phyloP scores from a whole-genome alignment of 1,140 invertebrate genomes.

The Aphis gossypii region DNA sequence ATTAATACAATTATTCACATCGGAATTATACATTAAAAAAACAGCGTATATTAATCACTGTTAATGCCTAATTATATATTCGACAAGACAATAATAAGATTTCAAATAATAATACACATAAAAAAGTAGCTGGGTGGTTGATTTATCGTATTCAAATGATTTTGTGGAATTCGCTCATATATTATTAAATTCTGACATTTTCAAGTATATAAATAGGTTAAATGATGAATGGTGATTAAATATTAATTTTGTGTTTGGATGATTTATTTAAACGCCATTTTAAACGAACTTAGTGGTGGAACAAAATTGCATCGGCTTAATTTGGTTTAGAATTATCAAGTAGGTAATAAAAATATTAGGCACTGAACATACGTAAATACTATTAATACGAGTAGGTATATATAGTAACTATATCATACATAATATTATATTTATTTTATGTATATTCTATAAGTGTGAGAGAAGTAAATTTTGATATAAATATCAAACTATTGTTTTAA shows the following conservation, averaged over 20 bases:
- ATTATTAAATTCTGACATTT: constrained; percentile 38
- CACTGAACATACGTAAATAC: not conserved
- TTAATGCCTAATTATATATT: constrained; percentile 19
- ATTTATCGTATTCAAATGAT: constrained; percentile 31
- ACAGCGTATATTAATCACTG: not conserved
- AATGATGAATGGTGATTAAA: constrained; percentile 36
- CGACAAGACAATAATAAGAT: constrained; percentile 17
- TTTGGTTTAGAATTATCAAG: not conserved
- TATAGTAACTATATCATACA: not conserved
- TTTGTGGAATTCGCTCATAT: constrained; percentile 16
- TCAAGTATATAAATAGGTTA: constrained; percentile 18
- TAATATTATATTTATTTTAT: too few relatives aligned
- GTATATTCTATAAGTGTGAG: not conserved
- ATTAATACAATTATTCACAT: not conserved
- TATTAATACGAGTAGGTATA: not conserved
- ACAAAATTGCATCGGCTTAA: not conserved
- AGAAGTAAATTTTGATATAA: not conserved
- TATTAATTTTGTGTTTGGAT: constrained; percentile 24
- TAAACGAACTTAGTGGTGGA: not conserved
- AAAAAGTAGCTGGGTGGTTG: not conserved
- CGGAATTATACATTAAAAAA: not conserved
- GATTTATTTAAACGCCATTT: constrained; percentile 28
- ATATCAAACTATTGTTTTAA: not conserved
- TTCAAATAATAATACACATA: constrained; percentile 13
- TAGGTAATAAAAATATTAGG: not conserved